Conservation (phyloP, 2,888 invertebrate species). For the Gisinianus flammeolus region DNA sequence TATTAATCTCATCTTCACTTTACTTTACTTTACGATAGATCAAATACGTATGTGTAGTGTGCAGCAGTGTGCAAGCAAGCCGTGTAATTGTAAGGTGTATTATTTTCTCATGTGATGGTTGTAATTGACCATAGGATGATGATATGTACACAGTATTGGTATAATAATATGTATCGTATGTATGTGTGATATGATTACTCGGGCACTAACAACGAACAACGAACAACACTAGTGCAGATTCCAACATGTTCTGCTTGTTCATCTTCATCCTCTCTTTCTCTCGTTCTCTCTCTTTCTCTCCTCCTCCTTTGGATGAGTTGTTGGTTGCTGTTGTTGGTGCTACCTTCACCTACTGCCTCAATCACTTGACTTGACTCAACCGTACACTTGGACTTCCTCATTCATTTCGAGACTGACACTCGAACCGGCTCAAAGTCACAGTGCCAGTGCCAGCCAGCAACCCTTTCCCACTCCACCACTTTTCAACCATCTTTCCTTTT, state of each 20-base stretch:
- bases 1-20: too few species aligned
- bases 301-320: background rate
- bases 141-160: background rate
- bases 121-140: background rate
- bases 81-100: too few species aligned
- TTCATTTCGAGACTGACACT: slow-evolving; percentile 43
- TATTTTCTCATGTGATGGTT: background rate
- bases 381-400: slow-evolving; percentile 36
- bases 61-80: too few species aligned
- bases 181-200: background rate
- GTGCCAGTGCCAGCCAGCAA: background rate
- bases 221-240: too few species aligned
- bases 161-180: background rate
- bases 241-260: too few species aligned
- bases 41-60: too few species aligned
- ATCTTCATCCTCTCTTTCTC: slow-evolving; percentile 13
- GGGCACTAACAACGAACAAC: background rate
- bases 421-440: slow-evolving; percentile 24
- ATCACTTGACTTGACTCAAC: slow-evolving; percentile 24
- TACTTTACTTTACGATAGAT: too few species aligned
- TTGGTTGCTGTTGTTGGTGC: background rate
- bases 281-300: background rate
- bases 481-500: background rate
- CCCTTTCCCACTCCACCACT: background rate
- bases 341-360: slow-evolving; percentile 51